Evolutionary conservation across 2,797 vertebrate species (phyloP).

Genomic region (Typhlichthys eigenmanni): DNA sequence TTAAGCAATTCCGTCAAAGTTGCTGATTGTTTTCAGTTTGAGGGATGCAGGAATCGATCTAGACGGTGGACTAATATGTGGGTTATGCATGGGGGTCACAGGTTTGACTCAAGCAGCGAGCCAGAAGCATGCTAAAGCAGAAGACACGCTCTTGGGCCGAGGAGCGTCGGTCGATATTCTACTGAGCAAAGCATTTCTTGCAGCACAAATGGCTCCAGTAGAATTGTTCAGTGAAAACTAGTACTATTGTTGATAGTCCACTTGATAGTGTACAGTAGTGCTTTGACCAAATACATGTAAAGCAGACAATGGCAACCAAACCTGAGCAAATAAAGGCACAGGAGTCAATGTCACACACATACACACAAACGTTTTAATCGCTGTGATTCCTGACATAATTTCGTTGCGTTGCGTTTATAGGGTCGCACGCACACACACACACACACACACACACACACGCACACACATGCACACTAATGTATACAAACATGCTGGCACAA

Average conservation of each 20-base stretch:
- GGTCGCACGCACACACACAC: too few relatives aligned
- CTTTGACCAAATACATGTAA: slow-evolving; percentile 36
- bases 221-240: slow-evolving; percentile 26
- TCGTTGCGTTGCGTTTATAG: too few relatives aligned
- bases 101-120: not conserved
- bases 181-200: not conserved
- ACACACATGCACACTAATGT: too few relatives aligned
- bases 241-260: slow-evolving; percentile 10
- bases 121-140: not conserved
- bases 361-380: too few relatives aligned
- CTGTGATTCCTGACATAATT: too few relatives aligned
- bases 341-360: not conserved
- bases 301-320: not conserved
- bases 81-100: not conserved
- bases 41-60: not conserved
- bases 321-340: not conserved
- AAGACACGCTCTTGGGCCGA: not conserved
- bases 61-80: not conserved
- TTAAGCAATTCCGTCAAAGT: slow-evolving; percentile 14
- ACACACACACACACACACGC: too few relatives aligned
- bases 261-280: slow-evolving; percentile 15
- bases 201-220: not conserved
- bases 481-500: too few relatives aligned
- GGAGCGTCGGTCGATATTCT: not conserved
- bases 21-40: not conserved